These are phyloP conservation scores for Caranx ignobilis DNA, from an alignment of 2,113 vertebrate species.

Conservation along the genomic window DNA sequence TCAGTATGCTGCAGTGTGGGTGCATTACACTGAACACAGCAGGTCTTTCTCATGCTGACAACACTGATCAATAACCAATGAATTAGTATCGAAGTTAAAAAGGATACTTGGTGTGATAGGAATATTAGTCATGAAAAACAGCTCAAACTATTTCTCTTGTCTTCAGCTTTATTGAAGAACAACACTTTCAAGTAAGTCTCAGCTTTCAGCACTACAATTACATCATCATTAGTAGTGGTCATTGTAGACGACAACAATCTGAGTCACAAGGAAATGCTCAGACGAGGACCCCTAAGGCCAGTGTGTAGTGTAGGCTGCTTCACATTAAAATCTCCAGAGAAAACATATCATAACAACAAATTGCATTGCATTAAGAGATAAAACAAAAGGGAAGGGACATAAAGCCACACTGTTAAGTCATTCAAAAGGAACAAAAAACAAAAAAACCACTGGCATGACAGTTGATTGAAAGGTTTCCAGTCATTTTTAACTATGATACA, in stretches of 20 bases:
- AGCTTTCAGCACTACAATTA: slow-evolving; percentile 76
- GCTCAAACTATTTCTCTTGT: slow-evolving; percentile 29
- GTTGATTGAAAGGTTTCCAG: slow-evolving; percentile 38
- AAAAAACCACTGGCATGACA: slow-evolving; percentile 33
- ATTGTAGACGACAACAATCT: slow-evolving; percentile 66
- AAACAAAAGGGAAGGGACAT: slow-evolving; percentile 27
- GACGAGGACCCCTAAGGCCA: slow-evolving; percentile 41
- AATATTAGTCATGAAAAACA: background rate
- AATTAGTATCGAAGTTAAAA: background rate
- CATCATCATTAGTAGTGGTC: slow-evolving; percentile 79
- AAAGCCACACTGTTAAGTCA: slow-evolving; percentile 50
- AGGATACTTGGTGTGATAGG: background rate
- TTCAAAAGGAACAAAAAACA: slow-evolving; percentile 25
- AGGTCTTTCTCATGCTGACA: slow-evolving; percentile 14
- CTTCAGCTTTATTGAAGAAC: slow-evolving; percentile 85
- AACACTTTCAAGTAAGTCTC: slow-evolving; percentile 83
- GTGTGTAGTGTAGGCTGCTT: slow-evolving; percentile 64
- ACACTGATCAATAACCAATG: background rate
- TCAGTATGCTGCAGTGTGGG: slow-evolving; percentile 4
- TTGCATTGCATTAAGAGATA: slow-evolving; percentile 74
- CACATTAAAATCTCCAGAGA: slow-evolving; percentile 79
- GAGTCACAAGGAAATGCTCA: slow-evolving; percentile 51
- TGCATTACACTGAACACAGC: background rate
- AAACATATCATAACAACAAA: slow-evolving; percentile 53
- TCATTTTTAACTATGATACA: slow-evolving; percentile 31